Evolutionary conservation across 2,113 vertebrate species (phyloP).

Genomic region (Eptesicus fuscus): DNA sequence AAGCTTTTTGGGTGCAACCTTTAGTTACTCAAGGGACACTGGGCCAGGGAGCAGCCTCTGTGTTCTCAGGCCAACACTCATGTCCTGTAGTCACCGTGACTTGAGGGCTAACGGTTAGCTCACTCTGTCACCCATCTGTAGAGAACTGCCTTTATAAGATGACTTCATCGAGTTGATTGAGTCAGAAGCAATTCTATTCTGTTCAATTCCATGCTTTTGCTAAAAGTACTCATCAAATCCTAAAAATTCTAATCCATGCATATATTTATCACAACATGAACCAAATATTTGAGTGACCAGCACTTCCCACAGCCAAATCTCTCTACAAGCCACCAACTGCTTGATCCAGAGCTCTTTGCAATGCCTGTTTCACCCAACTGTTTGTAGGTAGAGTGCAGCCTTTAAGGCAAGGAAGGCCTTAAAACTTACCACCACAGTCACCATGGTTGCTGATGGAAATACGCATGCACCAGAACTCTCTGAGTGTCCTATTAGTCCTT

Average conservation of each 20-base stretch:
- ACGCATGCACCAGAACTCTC: not conserved
- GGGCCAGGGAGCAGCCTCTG: not conserved
- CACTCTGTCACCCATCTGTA: rapidly evolving
- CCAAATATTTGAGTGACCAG: not conserved
- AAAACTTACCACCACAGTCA: not conserved
- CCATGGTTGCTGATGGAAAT: not conserved
- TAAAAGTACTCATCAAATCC: not conserved
- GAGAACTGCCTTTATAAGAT: not conserved
- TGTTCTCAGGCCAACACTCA: not conserved
- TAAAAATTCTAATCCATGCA: not conserved
- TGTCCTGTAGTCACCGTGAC: not conserved
- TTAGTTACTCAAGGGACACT: not conserved
- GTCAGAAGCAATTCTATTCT: not conserved
- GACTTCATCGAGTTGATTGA: not conserved
- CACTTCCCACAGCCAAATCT: not conserved
- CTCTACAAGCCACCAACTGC: not conserved
- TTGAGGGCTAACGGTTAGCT: not conserved
- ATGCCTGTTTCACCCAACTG: not conserved
- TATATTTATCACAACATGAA: not conserved
- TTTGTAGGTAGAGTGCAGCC: not conserved
- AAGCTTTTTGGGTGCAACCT: no score
- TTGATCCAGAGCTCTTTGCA: no score
- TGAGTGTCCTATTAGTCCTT: not conserved
- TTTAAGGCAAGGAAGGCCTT: not conserved
- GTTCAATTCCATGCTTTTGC: not conserved